These are phyloP conservation scores for Calliopsis andreniformis DNA, from an alignment of 1,140 invertebrate species.

Conservation along the genomic window DNA sequence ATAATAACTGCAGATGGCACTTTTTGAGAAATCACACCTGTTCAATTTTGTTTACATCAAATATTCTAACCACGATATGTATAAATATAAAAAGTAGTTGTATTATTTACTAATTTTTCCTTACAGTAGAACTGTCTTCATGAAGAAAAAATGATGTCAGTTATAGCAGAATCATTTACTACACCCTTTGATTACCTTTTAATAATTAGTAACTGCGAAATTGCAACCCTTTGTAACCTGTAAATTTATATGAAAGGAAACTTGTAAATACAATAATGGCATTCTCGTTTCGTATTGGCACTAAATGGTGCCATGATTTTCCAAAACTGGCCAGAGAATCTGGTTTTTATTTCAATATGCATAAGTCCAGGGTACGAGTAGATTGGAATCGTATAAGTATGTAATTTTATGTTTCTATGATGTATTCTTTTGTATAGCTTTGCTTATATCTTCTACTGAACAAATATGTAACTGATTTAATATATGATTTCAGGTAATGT, in stretches of 20 bases:
- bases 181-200: background rate
- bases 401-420: conserved; percentile 57
- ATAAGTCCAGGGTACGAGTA: conserved; percentile 82
- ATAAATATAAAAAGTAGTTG: conserved; percentile 8
- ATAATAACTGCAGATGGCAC: background rate
- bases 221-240: background rate
- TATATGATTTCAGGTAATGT: conserved; percentile 81
- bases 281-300: conserved; percentile 82
- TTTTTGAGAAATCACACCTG: background rate
- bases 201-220: background rate
- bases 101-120: background rate
- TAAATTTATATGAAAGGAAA: conserved; percentile 14
- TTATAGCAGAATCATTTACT: conserved; percentile 9
- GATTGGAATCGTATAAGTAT: conserved; percentile 87
- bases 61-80: conserved; percentile 20
- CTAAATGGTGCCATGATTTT: conserved; percentile 85
- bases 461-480: conserved; percentile 21
- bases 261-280: conserved; percentile 68
- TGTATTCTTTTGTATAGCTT: background rate
- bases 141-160: conserved; percentile 6
- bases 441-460: no score
- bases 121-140: conserved; percentile 2
- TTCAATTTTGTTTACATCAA: conserved; percentile 37
- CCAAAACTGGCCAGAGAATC: conserved; percentile 85
- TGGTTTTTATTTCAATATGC: conserved; percentile 85